These are phyloP conservation scores for Heliocidaris erythrogramma DNA, from an alignment of 35 echinoderm and acorn worm species.

Conservation along the genomic window DNA sequence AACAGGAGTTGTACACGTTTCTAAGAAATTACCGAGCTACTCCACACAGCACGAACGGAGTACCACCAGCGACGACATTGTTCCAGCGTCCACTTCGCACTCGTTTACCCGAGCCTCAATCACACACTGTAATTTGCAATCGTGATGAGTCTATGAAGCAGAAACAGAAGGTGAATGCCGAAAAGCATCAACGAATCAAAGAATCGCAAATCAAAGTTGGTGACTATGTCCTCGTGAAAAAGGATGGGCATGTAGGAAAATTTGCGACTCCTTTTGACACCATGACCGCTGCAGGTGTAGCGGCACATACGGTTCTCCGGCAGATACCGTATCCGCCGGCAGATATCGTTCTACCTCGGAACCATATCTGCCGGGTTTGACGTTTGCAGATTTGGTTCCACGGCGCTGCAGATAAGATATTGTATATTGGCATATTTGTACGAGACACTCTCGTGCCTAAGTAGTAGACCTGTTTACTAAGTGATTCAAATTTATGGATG, in stretches of 20 bases:
- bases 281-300: slow-evolving; percentile 62
- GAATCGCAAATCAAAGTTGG: slow-evolving; percentile 45
- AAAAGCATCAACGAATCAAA: background rate
- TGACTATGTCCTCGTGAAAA: slow-evolving; percentile 64
- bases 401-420: no score
- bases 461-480: no score
- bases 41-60: slow-evolving; percentile 61
- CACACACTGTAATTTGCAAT: slow-evolving; percentile 41
- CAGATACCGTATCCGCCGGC: no score
- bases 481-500: no score
- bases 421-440: no score
- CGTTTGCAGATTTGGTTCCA: no score
- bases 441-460: no score
- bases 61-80: slow-evolving; percentile 58
- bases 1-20: slow-evolving; percentile 72
- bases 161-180: slow-evolving; percentile 33
- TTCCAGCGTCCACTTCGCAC: slow-evolving; percentile 60
- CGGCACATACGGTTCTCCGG: no score
- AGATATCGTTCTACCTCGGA: no score
- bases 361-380: no score
- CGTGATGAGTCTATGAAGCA: slow-evolving; percentile 56
- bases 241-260: slow-evolving; percentile 46
- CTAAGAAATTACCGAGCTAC: slow-evolving; percentile 76
- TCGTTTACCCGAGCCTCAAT: slow-evolving; percentile 38
- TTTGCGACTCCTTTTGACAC: slow-evolving; percentile 63